These are phyloP conservation scores for Drosophila mulleri DNA, from an alignment of 2,888 invertebrate genomes.

Conservation along the genomic window DNA sequence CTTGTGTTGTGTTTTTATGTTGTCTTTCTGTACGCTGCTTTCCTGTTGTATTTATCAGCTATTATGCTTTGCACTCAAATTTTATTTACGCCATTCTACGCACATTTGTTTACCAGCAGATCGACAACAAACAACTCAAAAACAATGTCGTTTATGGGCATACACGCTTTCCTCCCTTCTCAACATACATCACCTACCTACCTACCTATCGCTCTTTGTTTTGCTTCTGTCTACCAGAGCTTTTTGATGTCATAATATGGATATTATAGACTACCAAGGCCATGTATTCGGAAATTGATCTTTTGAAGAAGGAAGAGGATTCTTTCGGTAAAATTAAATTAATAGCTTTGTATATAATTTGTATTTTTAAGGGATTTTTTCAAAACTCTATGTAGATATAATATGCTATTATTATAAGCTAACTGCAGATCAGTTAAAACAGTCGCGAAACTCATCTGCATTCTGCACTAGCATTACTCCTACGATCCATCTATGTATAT, in stretches of 20 bases:
- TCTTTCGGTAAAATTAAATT: background rate
- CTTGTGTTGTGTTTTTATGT: conserved; percentile 28
- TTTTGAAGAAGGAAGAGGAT: background rate
- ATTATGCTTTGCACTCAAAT: conserved; percentile 42
- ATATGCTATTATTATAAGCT: no score
- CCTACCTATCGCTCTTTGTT: conserved; percentile 7
- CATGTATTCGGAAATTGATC: background rate
- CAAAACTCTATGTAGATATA: no score
- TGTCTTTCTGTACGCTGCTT: conserved; percentile 21
- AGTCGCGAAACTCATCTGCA: no score
- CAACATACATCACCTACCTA: background rate
- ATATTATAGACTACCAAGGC: background rate
- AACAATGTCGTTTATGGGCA: conserved; percentile 45
- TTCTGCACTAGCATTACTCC: no score
- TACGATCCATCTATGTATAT: no score
- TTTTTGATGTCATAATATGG: background rate
- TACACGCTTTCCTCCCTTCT: background rate
- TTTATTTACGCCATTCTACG: conserved; percentile 63
- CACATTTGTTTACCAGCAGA: conserved; percentile 76
- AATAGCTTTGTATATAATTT: no score
- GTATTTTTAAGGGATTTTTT: no score
- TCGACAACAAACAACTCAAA: conserved; percentile 32
- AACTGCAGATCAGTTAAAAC: no score
- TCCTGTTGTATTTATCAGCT: conserved; percentile 48
- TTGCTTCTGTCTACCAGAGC: conserved; percentile 5